Evolutionary conservation across 35 echinoderm and acorn worm species (phyloP).

Genomic region (Apostichopus japonicus): DNA sequence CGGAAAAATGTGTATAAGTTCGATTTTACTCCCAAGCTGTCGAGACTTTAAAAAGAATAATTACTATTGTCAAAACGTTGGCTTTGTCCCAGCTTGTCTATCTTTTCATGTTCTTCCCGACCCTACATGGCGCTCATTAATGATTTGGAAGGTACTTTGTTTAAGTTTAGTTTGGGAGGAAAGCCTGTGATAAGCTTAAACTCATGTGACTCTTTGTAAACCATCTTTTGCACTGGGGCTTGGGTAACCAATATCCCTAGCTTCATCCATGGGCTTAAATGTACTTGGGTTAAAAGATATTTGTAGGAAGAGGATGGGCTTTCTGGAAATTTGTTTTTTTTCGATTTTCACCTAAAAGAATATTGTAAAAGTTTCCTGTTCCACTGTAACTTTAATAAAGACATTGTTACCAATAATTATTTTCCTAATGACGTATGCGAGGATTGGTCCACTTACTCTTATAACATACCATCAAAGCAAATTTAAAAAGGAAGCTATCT

Average conservation of each 20-base stretch:
- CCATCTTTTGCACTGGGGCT: not conserved
- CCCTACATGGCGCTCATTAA: not conserved
- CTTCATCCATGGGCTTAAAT: not conserved
- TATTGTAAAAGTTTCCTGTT: not conserved
- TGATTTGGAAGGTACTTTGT: not conserved
- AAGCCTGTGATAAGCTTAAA: not conserved
- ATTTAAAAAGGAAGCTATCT: not conserved
- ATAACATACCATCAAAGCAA: not conserved
- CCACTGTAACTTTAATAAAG: not conserved
- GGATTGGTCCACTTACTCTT: not conserved
- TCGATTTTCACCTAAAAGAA: not conserved
- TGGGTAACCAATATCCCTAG: not conserved
- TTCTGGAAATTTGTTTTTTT: not conserved
- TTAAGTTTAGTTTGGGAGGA: not conserved
- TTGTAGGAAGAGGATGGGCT: not conserved
- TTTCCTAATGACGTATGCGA: not conserved
- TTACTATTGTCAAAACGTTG: not conserved
- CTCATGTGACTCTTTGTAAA: not conserved
- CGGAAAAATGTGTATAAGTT: not conserved
- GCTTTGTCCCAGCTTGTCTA: not conserved
- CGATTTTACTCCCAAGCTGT: not conserved
- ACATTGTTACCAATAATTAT: conserved; percentile 2
- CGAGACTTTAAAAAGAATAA: not conserved
- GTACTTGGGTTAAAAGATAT: not conserved
- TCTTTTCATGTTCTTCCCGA: not conserved